Evolutionary conservation across 2,113 vertebrate species (phyloP).

Genomic region (Buteo buteo): DNA sequence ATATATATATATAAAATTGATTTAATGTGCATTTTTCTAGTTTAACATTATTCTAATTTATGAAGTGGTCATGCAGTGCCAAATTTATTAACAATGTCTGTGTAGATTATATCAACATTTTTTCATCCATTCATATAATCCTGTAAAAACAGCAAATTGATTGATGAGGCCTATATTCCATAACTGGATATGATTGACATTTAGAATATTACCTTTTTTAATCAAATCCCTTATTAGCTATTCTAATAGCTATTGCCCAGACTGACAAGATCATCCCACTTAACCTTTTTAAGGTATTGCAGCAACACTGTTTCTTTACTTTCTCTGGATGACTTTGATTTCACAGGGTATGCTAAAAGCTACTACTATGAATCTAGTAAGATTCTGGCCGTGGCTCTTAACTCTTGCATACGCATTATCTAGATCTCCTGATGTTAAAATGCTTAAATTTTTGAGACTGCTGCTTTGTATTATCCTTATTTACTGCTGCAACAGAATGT

Average conservation of each 20-base stretch:
- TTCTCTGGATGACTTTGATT: not conserved
- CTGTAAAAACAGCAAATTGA: not conserved
- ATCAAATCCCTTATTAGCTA: not conserved
- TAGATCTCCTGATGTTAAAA: not conserved
- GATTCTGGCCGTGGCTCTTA: not conserved
- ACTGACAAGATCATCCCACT: not conserved
- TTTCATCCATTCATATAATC: not conserved
- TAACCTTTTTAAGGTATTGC: not conserved
- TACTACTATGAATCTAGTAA: too few relatives aligned
- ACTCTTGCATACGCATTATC: not conserved
- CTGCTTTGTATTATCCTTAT: not conserved
- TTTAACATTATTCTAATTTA: not conserved
- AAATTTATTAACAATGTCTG: not conserved
- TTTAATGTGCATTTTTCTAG: not conserved
- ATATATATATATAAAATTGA: too few relatives aligned
- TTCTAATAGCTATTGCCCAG: not conserved
- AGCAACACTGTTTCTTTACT: not conserved
- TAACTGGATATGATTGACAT: not conserved
- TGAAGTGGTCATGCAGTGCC: not conserved
- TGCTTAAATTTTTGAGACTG: not conserved
- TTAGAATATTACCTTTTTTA: not conserved
- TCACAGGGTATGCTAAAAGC: not conserved
- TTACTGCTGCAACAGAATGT: not conserved
- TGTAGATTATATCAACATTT: not conserved
- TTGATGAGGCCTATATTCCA: not conserved